phyloP scores from a whole-genome alignment of 2,113 vertebrate genomes.

The Pristiophorus japonicus region DNA sequence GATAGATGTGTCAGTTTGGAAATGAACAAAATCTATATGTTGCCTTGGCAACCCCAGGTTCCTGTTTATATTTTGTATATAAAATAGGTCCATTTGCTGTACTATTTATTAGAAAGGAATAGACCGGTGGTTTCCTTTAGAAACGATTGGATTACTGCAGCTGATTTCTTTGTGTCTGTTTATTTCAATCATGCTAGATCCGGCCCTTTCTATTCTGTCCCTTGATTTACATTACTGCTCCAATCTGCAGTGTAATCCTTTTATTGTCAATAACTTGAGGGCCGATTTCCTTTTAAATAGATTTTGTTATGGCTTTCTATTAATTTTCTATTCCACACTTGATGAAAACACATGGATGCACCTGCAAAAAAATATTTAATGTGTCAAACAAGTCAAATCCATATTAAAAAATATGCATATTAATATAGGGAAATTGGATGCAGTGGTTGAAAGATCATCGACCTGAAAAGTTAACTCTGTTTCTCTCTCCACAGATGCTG shows the following conservation, averaged over 20 bases:
- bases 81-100: constrained; percentile 68
- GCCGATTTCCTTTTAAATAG: constrained; percentile 86
- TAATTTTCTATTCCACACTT: constrained; percentile 90
- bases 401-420: neutral
- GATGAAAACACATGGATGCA: constrained; percentile 40
- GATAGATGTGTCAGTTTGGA: constrained; percentile 64
- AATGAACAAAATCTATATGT: constrained; percentile 73
- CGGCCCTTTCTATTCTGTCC: constrained; percentile 76
- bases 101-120: constrained; percentile 70
- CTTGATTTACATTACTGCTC: constrained; percentile 76
- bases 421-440: neutral
- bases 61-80: constrained; percentile 67
- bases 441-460: neutral
- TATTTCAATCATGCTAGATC: constrained; percentile 83
- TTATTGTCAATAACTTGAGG: constrained; percentile 86
- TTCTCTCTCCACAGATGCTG: neutral
- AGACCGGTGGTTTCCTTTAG: constrained; percentile 73
- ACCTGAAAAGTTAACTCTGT: neutral
- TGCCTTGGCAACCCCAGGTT: constrained; percentile 67
- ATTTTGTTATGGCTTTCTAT: constrained; percentile 84
- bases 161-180: constrained; percentile 69
- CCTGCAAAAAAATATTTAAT: neutral
- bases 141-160: constrained; percentile 74
- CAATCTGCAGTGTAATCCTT: constrained; percentile 89
- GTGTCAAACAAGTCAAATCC: neutral